Base-by-base conservation (phyloP, 2,888 invertebrate genomes). In the Crocallis elinguaria region DNA sequence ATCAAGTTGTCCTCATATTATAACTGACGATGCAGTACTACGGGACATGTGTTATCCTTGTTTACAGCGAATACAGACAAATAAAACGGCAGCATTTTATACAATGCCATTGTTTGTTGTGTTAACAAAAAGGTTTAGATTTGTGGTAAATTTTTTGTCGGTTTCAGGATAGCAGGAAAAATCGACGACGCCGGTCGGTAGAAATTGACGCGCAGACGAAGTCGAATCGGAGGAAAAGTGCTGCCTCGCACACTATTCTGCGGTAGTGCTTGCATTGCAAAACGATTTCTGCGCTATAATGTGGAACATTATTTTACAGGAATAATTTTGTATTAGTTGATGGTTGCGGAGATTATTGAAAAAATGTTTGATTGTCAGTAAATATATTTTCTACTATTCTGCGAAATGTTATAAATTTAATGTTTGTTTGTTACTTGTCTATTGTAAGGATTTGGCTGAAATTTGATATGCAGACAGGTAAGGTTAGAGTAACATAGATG, bases 11-110 rank as follows among this genome's bases (percentile, higher is more conserved):
- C 3, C 9, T n/a, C n/a, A 12, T n/a, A n/a, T n/a, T 30, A 17
- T 35, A 17, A 38, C 46, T 32, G 37, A 38, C 29, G 30, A 23
- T 30, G 46, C 46, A 37, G 21, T 13, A 37, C 45, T 9, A 19
- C 12, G n/a, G n/a, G n/a, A 37, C 37, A 37, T 21, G 21, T 29
- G 36, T 12, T 21, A 25, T 37, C 8, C 17, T 36, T 36, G 45
- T 36, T 36, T 35, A 23, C 32, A 44, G 32, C 32, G 17, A 11
- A 21, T n/a, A 16, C 19, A 33, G 14, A 17, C n/a, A 25, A 37
- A 30, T 21, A 32, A 30, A 38, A 45, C 13, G 8, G 23, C 46
- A 38, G n/a, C 21, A 9, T 38, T 29, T 37, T 30, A 23, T 12
- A n/a, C 13, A 11, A 30, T 38, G n/a, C 23, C 13, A 11, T 38